These are phyloP conservation scores for Melipona quadrifasciata DNA, from an alignment of 1,140 invertebrate species.

Conservation along the genomic window DNA sequence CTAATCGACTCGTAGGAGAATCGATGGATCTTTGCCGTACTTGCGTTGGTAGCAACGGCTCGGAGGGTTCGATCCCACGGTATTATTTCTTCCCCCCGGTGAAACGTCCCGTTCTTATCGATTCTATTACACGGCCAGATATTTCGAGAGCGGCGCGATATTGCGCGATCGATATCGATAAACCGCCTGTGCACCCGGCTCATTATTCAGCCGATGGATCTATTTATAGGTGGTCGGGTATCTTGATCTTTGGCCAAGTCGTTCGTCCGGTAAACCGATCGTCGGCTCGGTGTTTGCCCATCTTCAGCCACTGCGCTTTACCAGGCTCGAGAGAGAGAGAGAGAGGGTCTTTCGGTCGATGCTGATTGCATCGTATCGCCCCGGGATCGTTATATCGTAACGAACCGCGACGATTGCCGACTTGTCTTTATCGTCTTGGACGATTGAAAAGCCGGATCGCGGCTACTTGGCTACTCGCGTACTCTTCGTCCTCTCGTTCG, in stretches of 20 bases:
- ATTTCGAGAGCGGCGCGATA: slow-evolving; percentile 29
- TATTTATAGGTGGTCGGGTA: slow-evolving; percentile 47
- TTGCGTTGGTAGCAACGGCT: background rate
- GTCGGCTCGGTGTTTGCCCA: slow-evolving; percentile 37
- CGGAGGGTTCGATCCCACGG: background rate
- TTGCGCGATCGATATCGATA: slow-evolving; percentile 48
- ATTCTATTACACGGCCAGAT: slow-evolving; percentile 39
- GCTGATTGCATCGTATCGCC: slow-evolving; percentile 39
- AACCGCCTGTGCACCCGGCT: slow-evolving; percentile 20
- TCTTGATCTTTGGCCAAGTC: slow-evolving; percentile 50
- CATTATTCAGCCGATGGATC: slow-evolving; percentile 39
- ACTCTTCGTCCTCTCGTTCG: background rate
- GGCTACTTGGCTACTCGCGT: background rate
- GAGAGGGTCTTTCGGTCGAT: background rate
- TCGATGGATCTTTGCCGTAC: background rate
- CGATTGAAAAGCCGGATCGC: slow-evolving; percentile 28
- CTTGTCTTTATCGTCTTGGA: slow-evolving; percentile 27
- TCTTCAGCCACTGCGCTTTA: slow-evolving; percentile 20
- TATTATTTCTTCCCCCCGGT: background rate
- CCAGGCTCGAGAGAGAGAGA: background rate
- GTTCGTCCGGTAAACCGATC: slow-evolving; percentile 19
- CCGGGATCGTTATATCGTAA: slow-evolving; percentile 44
- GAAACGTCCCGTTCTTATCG: background rate
- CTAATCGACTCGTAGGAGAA: background rate
- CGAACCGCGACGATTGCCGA: background rate